Base-by-base conservation (phyloP, 2,888 invertebrate species). In the Osedax frankpressi region DNA sequence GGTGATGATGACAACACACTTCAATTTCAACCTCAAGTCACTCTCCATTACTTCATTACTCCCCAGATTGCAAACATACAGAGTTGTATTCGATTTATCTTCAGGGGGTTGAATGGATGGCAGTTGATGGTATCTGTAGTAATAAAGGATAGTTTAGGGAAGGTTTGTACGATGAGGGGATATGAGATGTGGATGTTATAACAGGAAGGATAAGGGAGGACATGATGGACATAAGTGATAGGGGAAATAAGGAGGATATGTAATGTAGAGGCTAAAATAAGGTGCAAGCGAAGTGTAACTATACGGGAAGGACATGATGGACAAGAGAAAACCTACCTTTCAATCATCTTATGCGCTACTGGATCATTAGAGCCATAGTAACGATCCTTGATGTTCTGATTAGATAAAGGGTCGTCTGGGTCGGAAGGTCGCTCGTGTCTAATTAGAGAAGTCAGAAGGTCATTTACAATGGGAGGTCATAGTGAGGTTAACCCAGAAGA, bases 361-460 rank as follows among this genome's bases (percentile, higher is more conserved):
- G 95, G 95, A 86, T 95, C 95, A 85, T 95, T 94, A 0, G 91
- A 89, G 74, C 95, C 95, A 83, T 94, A 94, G 84, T 93, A 95
- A 72, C 85, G 77, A 77, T 85, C 85, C 82, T 92, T 92, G 77
- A 95, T 94, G 82, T 95, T 96, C 84, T 95, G 95, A 86, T 94
- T 93, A 30, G 94, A 92, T 63, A 95, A 86, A 0, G 95, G 95
- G 87, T 95, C 95, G 86, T 95, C 95, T 25, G 95, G 94, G 86
- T 96, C 95, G 1, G 94, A 93, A 0, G 95, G 95, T 82, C 93
- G 93, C 82, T 96, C 95, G 81, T 95, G 95, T 60, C 95, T 85
- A 77, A 78, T 78, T 60, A 69, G 44, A n/a, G n/a, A n/a, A n/a
- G n/a, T n/a, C n/a, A n/a, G n/a, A n/a, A n/a, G n/a, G n/a, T n/a